Evolutionary conservation across 2,113 vertebrate species (phyloP).

Genomic region (Corydoras sp.): DNA sequence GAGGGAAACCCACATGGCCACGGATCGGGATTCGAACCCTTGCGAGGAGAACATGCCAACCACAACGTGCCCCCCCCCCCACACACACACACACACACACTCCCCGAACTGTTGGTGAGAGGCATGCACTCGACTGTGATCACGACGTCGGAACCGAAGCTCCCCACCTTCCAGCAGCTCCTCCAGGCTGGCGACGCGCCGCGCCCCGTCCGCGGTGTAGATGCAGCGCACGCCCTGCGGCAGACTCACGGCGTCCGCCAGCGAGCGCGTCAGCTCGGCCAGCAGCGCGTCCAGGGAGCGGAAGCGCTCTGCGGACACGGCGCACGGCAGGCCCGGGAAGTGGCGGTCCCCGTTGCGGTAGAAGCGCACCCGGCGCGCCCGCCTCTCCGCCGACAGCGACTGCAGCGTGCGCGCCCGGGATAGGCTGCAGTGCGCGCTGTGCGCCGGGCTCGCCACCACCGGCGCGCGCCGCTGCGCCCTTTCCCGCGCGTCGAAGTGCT

Average conservation of each 20-base stretch:
- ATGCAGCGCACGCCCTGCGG: constrained; percentile 89
- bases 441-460: constrained; percentile 83
- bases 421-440: constrained; percentile 96
- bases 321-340: constrained; percentile 92
- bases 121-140: too few species aligned
- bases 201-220: constrained; percentile 82
- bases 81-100: too few species aligned
- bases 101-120: too few species aligned
- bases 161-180: constrained; percentile 87
- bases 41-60: too few species aligned
- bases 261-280: constrained; percentile 86
- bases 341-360: constrained; percentile 96
- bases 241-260: constrained; percentile 91
- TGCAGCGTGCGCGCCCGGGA: constrained; percentile 94
- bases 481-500: constrained; percentile 92
- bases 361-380: constrained; percentile 89
- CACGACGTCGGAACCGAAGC: neutral
- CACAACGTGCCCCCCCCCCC: too few species aligned
- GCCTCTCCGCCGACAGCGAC: constrained; percentile 91
- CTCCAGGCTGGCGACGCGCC: constrained; percentile 82
- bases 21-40: too few species aligned
- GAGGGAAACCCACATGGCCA: too few species aligned
- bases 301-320: constrained; percentile 88
- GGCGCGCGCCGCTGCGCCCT: constrained; percentile 70
- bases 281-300: constrained; percentile 91